A percentile compares a stretch with the other conserved stretches of the same genome.
Conservation (phyloP, 2,888 invertebrate species). For the Carpatolechia fugitivella region DNA sequence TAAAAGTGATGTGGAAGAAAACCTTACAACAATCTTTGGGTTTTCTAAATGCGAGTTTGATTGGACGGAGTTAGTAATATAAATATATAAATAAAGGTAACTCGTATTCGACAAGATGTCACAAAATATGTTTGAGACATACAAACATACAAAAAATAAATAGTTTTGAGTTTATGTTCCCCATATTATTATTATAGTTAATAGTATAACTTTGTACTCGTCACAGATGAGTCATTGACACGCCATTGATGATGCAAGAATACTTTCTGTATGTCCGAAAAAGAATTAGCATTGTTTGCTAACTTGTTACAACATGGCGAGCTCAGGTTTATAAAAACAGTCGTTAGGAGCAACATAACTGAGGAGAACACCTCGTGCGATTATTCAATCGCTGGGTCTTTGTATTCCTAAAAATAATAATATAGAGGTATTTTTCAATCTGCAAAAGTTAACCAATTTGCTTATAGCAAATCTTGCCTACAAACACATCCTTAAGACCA, state of each 20-base stretch:
- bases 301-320: conserved; percentile 13
- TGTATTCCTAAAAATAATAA: background rate
- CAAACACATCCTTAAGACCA: no score
- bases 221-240: conserved; percentile 18
- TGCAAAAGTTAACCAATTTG: no score
- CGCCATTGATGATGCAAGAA: conserved; percentile 22
- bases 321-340: background rate
- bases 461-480: no score
- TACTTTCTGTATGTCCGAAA: conserved; percentile 9
- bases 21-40: conserved; percentile 60
- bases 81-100: background rate
- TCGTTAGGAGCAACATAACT: no score
- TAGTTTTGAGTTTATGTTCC: no score
- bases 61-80: conserved; percentile 27
- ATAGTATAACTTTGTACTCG: conserved; percentile 26
- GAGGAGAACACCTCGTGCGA: no score
- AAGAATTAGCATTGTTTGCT: conserved; percentile 33
- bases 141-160: no score
- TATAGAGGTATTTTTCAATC: background rate
- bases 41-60: conserved; percentile 50
- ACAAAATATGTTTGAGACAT: background rate
- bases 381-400: background rate
- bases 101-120: background rate
- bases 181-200: no score
- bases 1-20: conserved; percentile 31